Conservation (phyloP, 2,888 invertebrate species). For the Polyploca ridens region DNA sequence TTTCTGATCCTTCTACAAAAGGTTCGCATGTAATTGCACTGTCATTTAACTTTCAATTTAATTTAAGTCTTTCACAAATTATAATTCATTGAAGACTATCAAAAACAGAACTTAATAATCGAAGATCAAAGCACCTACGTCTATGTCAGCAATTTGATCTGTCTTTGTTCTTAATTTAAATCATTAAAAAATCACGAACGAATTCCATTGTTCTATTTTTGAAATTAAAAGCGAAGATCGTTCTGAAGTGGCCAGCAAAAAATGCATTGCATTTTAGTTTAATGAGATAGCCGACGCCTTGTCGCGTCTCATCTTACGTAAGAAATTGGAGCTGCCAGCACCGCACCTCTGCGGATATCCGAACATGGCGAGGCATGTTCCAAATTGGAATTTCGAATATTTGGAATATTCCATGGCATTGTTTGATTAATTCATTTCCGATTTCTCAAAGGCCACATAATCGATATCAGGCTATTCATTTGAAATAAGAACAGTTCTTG, state of each 20-base stretch:
- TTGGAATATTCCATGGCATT: neutral
- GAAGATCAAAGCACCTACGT: neutral
- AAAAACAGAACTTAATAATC: neutral
- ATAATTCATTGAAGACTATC: neutral
- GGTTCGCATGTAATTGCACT: no score
- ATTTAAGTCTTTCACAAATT: neutral
- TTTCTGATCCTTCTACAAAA: no score
- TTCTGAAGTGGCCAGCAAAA: neutral
- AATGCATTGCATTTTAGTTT: slow-evolving; percentile 10
- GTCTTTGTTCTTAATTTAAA: neutral
- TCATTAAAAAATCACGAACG: neutral
- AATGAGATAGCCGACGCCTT: neutral
- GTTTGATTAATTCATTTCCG: neutral
- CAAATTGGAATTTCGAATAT: neutral
- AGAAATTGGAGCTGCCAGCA: slow-evolving; percentile 9
- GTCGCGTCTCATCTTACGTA: slow-evolving; percentile 7
- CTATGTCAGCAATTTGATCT: no score
- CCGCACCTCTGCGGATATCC: slow-evolving; percentile 1
- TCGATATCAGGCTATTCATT: no score
- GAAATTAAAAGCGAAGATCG: no score
- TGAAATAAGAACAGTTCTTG: no score
- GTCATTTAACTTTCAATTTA: neutral
- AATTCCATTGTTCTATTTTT: no score
- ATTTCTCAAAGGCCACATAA: no score
- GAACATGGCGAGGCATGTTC: neutral